Evolutionary conservation across 2,113 vertebrate species (phyloP), one percentile per base, ranked within the genome.

Genomic region (Anhinga rufa): DNA sequence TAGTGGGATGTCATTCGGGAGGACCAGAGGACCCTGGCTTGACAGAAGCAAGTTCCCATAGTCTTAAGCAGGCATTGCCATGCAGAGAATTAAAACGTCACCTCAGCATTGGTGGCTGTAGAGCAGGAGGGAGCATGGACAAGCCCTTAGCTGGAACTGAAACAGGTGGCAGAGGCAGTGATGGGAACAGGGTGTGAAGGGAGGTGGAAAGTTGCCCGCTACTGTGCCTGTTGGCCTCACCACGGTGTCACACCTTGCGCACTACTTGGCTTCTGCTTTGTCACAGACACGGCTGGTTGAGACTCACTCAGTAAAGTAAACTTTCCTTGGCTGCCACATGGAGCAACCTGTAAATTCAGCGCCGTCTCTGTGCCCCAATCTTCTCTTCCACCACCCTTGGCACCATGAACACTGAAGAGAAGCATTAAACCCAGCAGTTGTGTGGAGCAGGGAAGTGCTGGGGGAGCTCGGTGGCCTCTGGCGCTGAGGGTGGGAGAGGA

Each of bases 241-340:
- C 16, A 9, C 1, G 0, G 21, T 9, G 6, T 38, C 58, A 13
- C 32, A 9, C 0, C 16, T 77, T 25, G 18, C 0, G 0, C 16
- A 7, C 1, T 15, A 2, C 28, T 44, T 8, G 0, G 68, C 48
- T 76, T 34, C 24, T 42, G 48, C 57, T 26, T 36, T 12, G 46
- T 4, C 29, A 14, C 10, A 21, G 66, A 7, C 51, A 20, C 0
- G 0, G 61, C 34, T 44, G 34, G 24, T 11, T 58, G 81, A 68
- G 34, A n/a, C 20, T 17, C 66, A n/a, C 20, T 14, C 66, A 55
- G 32, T 3, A 46, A 46, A 57, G 24, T 13, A 51, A 49, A 71
- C 25, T 19, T 80, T 36, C 40, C 78, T 14, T 12, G n/a, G 66
- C 71, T 76, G 60, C 69, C 19, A 1, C 19, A 1, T 1, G 6